Evolutionary conservation across 2,888 invertebrate species (phyloP), one percentile per base, ranked within the genome.

Genomic region (Digitonthophagus gazella): DNA sequence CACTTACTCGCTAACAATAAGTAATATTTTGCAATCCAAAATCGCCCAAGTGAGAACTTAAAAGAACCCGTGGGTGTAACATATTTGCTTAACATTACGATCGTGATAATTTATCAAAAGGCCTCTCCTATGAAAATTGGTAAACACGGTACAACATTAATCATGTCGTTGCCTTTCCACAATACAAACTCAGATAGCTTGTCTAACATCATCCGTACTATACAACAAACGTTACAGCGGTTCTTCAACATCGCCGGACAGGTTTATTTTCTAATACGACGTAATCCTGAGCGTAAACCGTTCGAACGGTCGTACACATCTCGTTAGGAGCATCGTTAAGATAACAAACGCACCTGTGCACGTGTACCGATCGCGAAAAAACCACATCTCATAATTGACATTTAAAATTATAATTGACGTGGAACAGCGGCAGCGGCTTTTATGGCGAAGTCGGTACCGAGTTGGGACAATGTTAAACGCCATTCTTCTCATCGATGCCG

Each of bases 71-170:
- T 44, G 11, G 28, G 28, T 8, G 28, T 44, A 44, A 22, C 3
- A 22, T 22, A 22, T 6, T 22, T 22, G 22, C 28, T 64, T 44
- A 64, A 54, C 65, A 54, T 65, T 65, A 18, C 14, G 20, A 58
- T 66, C 58, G 66, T n/a, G 55, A 20, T 20, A 19, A 66, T 66
- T 66, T 66, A 58, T 66, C 66, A 66, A 66, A 66, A 56, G 15
- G 66, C 66, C 66, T 66, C 66, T 66, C 66, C 66, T 66, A 58
- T 66, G 55, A 66, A 66, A 66, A 66, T 66, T 66, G 56, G 57
- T 66, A 66, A 66, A 66, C 58, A 56, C 6, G 56, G 56, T 58
- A 56, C 58, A 20, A 66, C 15, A 66, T 66, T 66, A 66, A 66
- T 66, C 66, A 66, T 8, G 18, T 15, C 58, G 18, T 15, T 15